A percentile compares a stretch with the other conserved stretches of the same genome.
Evolutionary conservation across 2,888 invertebrate species (phyloP).

Genomic region (Troides helena): DNA sequence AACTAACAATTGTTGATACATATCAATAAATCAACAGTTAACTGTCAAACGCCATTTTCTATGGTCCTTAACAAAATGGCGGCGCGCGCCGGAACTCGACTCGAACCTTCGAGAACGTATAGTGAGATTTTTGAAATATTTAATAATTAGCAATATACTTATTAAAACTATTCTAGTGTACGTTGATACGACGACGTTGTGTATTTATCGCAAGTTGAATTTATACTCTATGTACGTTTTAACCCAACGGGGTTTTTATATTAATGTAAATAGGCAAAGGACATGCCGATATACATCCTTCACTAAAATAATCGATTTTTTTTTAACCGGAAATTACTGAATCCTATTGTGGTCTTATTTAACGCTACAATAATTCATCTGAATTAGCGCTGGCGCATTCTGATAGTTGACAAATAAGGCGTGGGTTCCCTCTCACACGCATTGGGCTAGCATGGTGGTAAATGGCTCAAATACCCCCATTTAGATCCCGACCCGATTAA

Average conservation of each 20-base stretch:
- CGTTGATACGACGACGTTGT: constrained; percentile 38
- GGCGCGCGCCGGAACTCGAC: constrained; percentile 31
- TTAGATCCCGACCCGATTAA: no score
- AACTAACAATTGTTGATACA: background rate
- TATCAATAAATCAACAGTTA: background rate
- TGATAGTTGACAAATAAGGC: no score
- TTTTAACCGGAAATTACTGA: no score
- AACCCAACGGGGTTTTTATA: background rate
- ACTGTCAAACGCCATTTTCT: background rate
- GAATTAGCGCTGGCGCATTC: no score
- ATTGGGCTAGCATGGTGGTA: no score
- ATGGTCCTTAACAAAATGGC: background rate
- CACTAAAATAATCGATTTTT: background rate
- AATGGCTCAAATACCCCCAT: no score
- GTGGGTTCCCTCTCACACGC: no score
- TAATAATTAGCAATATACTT: constrained; percentile 11
- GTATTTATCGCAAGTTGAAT: constrained; percentile 48
- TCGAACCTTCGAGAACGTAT: constrained; percentile 47
- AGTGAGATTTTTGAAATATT: constrained; percentile 63
- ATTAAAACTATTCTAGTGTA: constrained; percentile 33
- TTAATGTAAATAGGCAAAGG: background rate
- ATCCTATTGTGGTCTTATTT: no score
- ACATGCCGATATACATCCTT: background rate
- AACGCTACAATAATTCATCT: no score
- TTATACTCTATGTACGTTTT: background rate